A percentile compares a stretch with the other conserved stretches of the same genome.
Evolutionary conservation across 2,888 invertebrate species (phyloP).

Genomic region (Podabrus alpinus): DNA sequence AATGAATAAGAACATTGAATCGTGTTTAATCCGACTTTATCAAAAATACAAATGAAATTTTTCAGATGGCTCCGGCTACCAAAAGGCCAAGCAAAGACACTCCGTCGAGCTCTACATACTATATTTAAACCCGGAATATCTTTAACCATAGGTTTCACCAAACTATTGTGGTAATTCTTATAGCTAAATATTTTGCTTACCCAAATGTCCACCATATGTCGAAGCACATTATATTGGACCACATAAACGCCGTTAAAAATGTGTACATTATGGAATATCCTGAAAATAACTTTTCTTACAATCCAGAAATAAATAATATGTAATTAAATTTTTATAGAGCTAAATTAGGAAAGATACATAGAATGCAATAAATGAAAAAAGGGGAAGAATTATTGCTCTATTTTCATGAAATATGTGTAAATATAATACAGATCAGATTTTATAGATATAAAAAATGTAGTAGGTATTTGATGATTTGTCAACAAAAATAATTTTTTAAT

Average conservation of each 20-base stretch:
- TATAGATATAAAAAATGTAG: background rate
- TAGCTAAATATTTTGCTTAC: constrained; percentile 58
- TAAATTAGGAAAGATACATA: too few relatives aligned
- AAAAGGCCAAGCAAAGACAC: too few relatives aligned
- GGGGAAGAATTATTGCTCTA: too few relatives aligned
- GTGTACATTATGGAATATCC: constrained; percentile 71
- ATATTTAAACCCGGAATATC: too few relatives aligned
- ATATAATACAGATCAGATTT: background rate
- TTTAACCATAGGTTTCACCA: too few relatives aligned
- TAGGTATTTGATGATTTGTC: background rate
- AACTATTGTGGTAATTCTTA: too few relatives aligned
- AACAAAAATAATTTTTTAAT: background rate
- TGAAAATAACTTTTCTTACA: constrained; percentile 53
- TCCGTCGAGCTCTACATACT: too few relatives aligned
- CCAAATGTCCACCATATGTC: constrained; percentile 84
- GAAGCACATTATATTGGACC: constrained; percentile 81
- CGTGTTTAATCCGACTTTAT: too few relatives aligned
- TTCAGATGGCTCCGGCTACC: too few relatives aligned
- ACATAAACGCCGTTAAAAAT: constrained; percentile 72
- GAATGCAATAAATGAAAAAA: background rate
- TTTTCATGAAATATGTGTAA: too few relatives aligned
- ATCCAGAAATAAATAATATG: constrained; percentile 8
- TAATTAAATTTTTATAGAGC: background rate
- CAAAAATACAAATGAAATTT: too few relatives aligned
- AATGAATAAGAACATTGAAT: too few relatives aligned